Evolutionary conservation across 1,140 invertebrate species (phyloP).

Genomic region (Neotoxoptera formosana): DNA sequence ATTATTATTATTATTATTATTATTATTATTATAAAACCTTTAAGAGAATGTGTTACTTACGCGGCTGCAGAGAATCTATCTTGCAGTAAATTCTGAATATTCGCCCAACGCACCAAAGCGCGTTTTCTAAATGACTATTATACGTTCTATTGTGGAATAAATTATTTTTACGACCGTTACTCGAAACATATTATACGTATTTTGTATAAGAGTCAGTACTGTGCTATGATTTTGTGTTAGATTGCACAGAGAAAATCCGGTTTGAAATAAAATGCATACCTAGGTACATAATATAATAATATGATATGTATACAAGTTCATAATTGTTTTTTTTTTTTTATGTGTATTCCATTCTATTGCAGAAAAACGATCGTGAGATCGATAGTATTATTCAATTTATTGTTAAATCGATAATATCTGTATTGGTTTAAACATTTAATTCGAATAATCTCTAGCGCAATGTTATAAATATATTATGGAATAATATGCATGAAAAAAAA

Average conservation of each 20-base stretch:
- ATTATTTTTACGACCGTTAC: neutral
- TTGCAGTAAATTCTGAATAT: neutral
- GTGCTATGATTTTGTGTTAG: neutral
- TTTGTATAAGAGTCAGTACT: neutral
- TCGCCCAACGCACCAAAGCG: neutral
- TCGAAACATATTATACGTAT: neutral
- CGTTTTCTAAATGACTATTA: neutral
- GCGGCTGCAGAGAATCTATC: neutral
- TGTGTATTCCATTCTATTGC: neutral
- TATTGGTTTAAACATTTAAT: neutral
- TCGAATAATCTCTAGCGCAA: neutral
- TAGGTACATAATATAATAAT: neutral
- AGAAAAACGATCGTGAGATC: neutral
- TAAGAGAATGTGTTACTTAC: neutral
- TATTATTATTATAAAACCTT: neutral
- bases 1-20: too few species aligned
- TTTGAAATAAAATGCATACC: neutral
- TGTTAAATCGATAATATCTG: neutral
- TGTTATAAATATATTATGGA: neutral
- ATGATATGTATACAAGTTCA: neutral
- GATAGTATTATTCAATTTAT: neutral
- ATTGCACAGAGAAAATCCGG: neutral
- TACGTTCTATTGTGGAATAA: neutral
- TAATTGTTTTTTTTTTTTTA: neutral
- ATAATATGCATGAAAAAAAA: neutral